phyloP scores from a whole-genome alignment of 2,113 vertebrate species.

The Sakesphorus luctuosus region DNA sequence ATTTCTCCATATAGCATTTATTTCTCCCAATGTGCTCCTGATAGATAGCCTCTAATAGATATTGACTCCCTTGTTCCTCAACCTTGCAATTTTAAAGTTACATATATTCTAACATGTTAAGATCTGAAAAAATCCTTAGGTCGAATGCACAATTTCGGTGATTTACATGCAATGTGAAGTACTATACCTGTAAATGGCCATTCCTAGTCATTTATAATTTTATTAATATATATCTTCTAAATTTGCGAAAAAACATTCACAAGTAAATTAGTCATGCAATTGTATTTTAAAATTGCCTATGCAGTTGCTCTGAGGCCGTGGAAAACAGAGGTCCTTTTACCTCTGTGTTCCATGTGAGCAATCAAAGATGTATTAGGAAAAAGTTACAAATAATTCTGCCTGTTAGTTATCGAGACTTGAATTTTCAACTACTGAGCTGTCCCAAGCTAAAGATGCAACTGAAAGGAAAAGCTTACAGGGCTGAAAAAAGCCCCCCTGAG shows the following conservation, averaged over 20 bases:
- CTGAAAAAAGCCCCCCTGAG: background rate
- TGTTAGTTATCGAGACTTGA: background rate
- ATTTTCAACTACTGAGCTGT: background rate
- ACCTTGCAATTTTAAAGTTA: background rate
- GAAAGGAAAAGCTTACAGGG: background rate
- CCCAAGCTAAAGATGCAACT: background rate
- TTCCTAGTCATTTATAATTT: background rate
- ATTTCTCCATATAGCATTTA: background rate
- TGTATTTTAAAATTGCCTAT: background rate
- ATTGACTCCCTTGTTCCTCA: background rate
- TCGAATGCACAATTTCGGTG: background rate
- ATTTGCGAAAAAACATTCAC: background rate
- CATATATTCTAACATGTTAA: background rate
- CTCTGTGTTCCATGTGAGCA: background rate
- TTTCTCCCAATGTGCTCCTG: background rate
- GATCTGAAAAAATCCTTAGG: background rate
- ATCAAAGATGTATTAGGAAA: slow-evolving; percentile 4
- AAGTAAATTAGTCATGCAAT: background rate
- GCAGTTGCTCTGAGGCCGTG: background rate
- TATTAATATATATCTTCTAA: background rate
- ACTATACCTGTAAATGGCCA: background rate
- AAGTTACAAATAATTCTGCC: background rate
- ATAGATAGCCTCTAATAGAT: slow-evolving; percentile 1
- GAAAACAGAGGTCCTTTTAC: background rate
- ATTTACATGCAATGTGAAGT: background rate